Evolutionary conservation across 2,888 invertebrate species (phyloP).

Genomic region (Diploptera punctata): DNA sequence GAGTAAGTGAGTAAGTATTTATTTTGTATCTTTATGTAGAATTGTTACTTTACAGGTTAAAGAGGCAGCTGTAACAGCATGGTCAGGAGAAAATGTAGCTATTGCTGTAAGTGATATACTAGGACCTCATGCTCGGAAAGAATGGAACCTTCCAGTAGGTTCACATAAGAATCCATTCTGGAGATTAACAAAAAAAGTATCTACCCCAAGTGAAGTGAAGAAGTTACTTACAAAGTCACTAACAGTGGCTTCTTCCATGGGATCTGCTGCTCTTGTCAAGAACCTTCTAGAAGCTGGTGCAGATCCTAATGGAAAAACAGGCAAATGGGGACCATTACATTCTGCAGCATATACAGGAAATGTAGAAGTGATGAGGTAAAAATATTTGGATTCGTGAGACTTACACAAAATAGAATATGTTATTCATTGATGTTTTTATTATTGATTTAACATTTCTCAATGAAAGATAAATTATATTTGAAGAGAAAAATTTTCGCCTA

Average conservation of each 20-base stretch:
- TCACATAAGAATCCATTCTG: slow-evolving; percentile 10
- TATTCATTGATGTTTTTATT: no score
- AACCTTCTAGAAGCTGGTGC: slow-evolving; percentile 14
- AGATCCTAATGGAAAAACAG: background rate
- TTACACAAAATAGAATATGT: no score
- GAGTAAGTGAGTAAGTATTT: no score
- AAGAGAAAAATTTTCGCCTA: no score
- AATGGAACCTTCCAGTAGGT: slow-evolving; percentile 13
- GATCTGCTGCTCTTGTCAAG: background rate
- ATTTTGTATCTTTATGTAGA: no score
- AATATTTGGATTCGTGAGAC: no score
- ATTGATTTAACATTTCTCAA: no score
- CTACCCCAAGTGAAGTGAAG: background rate
- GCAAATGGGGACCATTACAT: slow-evolving; percentile 14
- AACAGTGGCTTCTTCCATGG: background rate
- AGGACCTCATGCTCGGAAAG: background rate
- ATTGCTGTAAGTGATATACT: background rate
- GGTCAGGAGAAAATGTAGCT: background rate
- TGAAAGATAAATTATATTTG: no score
- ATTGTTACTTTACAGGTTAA: no score
- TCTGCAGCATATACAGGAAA: slow-evolving; percentile 3
- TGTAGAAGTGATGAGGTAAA: slow-evolving; percentile 6
- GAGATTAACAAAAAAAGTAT: background rate
- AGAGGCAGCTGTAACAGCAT: background rate
- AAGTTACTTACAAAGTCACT: background rate